Base-by-base conservation (phyloP, 64 coral and sea anemone genomes). In the Actinia tenebrosa region DNA sequence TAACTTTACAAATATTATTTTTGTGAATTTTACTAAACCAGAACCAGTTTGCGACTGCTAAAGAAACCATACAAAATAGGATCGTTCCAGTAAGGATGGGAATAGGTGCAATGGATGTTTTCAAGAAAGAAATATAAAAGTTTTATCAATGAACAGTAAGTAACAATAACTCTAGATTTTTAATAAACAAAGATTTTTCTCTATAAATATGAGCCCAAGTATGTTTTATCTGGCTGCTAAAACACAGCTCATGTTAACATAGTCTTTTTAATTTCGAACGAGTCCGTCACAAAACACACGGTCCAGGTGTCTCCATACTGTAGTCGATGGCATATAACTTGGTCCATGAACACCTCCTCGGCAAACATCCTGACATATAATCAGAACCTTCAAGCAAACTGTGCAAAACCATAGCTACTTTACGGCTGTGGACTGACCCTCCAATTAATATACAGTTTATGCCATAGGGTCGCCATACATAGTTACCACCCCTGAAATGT, bases 281-380 rank as follows among this genome's bases (percentile, higher is more conserved):
- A 79, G 5, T 42, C 27, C 5, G 82, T 45, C 59, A 98, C 58
- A 99, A 83, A 4, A 99, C 97, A 53, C 97, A 99, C 44, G 97
- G 97, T 30, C 97, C 97, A 22, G 97, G 93, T 44, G 97, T 99
- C 47, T 99, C 97, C 84, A 99, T 69, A 56, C 97, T 99, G 20
- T 87, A 90, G 44, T 99, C 97, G 3, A 99, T 93, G 25, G 90
- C 90, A 79, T 99, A 95, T 86, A 99, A 95, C 16, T 99, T 88
- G 82, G 93, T 93, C 97, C 97, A 99, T 0, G 97, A 99, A 77
- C 97, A 99, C 18, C 93, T 79, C 16, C 87, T 93, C 7, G 97
- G 97, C 42, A 99, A 60, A 3, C 91, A 88, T 14, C 93, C 93
- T 6, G 97, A 88, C 97, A 99, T 99, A 66, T 99, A 99, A 54